Conservation (phyloP, 2,113 vertebrate species). For the Eleginops maclovinus region DNA sequence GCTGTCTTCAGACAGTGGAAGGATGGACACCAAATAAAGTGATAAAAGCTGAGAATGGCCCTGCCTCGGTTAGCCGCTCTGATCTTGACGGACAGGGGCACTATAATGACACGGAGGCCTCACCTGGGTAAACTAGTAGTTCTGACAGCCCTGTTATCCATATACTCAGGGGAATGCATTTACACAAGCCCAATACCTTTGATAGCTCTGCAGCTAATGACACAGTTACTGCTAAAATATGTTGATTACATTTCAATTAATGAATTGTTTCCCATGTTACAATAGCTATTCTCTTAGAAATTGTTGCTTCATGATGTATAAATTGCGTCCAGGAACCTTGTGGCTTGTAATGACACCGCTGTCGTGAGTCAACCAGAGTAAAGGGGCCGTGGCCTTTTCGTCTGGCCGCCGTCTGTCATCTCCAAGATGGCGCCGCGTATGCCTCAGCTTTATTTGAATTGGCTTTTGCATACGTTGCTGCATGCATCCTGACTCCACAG, state of each 20-base stretch:
- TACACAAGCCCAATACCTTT: conserved; percentile 26
- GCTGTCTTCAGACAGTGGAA: conserved; percentile 65
- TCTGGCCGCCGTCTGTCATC: conserved; percentile 75
- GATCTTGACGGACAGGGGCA: conserved; percentile 76
- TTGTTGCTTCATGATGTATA: background rate
- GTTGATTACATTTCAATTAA: conserved; percentile 14
- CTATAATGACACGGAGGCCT: conserved; percentile 72
- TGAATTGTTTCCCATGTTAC: background rate
- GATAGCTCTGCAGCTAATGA: conserved; percentile 31
- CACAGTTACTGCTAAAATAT: conserved; percentile 41
- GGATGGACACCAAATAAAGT: conserved; percentile 79
- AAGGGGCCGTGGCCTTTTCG: conserved; percentile 73
- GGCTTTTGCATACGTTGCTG: conserved; percentile 66
- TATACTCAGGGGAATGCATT: conserved; percentile 45
- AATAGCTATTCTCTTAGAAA: background rate
- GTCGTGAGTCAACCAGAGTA: conserved; percentile 58
- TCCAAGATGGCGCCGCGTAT: conserved; percentile 71
- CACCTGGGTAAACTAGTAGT: conserved; percentile 75
- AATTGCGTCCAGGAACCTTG: conserved; percentile 21
- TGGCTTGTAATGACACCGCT: conserved; percentile 53
- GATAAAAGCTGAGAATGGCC: conserved; percentile 73
- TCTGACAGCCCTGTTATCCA: conserved; percentile 72
- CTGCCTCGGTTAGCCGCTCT: conserved; percentile 73
- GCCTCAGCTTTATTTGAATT: conserved; percentile 73
- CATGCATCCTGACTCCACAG: conserved; percentile 62